These are phyloP conservation scores for Hirudinaria manillensis DNA, from an alignment of 2,888 invertebrate genomes.

Conservation along the genomic window DNA sequence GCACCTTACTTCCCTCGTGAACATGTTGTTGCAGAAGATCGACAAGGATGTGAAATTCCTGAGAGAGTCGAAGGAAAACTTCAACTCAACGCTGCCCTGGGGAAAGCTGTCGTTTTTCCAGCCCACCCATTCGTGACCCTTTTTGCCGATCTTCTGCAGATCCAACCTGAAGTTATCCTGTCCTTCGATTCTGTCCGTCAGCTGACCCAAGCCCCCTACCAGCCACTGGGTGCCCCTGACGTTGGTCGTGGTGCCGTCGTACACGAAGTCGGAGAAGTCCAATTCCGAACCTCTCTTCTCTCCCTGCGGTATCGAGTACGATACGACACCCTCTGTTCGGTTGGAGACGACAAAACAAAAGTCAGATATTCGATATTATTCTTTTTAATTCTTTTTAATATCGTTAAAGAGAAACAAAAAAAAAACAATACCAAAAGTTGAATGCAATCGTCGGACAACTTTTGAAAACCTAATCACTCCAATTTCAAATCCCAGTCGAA, in stretches of 20 bases:
- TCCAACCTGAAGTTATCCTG: slow-evolving; percentile 68
- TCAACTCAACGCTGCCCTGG: slow-evolving; percentile 65
- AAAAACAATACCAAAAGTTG: too few relatives aligned
- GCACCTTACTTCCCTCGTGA: slow-evolving; percentile 76
- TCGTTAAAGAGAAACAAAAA: too few relatives aligned
- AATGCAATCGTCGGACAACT: too few relatives aligned
- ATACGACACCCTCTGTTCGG: slow-evolving; percentile 69
- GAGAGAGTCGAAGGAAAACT: slow-evolving; percentile 79
- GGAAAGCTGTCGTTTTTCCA: slow-evolving; percentile 67
- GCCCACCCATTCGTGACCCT: slow-evolving; percentile 78
- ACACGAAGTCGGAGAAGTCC: slow-evolving; percentile 75
- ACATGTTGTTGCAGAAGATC: slow-evolving; percentile 77
- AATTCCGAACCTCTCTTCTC: slow-evolving; percentile 72
- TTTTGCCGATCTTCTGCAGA: slow-evolving; percentile 60
- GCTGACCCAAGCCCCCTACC: slow-evolving; percentile 74
- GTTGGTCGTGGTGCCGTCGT: slow-evolving; percentile 67
- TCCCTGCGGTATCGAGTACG: slow-evolving; percentile 84
- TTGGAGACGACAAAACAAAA: not conserved
- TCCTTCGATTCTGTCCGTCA: slow-evolving; percentile 73
- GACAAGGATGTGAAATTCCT: slow-evolving; percentile 77
- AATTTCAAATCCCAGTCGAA: not conserved
- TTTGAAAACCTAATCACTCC: not conserved
- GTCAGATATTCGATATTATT: not conserved
- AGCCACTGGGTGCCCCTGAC: slow-evolving; percentile 51
- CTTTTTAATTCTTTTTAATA: not conserved